phyloP scores from a whole-genome alignment of 2,888 invertebrate genomes.

The Synergus umbraculus region DNA sequence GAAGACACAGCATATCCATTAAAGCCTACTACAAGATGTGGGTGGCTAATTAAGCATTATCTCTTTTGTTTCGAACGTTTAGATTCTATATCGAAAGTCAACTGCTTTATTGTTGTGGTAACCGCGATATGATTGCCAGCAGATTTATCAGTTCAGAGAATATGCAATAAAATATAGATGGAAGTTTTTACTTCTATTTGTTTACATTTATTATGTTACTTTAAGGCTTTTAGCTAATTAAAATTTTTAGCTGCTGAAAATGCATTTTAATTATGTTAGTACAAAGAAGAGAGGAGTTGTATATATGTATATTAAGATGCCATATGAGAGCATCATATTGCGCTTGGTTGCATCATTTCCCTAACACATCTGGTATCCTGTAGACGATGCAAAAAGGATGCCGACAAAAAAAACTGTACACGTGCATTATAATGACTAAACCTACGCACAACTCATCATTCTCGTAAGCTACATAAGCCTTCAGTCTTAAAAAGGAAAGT shows the following conservation, averaged over 20 bases:
- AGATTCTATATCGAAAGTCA: slow-evolving; percentile 27
- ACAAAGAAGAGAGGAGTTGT: background rate
- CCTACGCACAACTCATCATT: background rate
- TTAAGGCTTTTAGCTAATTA: background rate
- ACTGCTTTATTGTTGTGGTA: slow-evolving; percentile 20
- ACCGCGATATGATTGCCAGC: background rate
- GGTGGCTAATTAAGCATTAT: slow-evolving; percentile 33
- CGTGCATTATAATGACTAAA: slow-evolving; percentile 17
- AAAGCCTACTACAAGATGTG: slow-evolving; percentile 27
- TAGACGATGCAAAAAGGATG: slow-evolving; percentile 42
- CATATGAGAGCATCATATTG: slow-evolving; percentile 21
- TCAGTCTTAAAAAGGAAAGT: background rate
- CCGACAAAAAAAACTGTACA: slow-evolving; percentile 19
- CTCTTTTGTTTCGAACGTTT: slow-evolving; percentile 19
- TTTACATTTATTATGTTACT: background rate
- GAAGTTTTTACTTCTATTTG: no score
- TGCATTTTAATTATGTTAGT: background rate
- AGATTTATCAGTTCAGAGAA: background rate
- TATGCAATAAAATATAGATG: background rate
- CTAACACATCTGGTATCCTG: slow-evolving; percentile 42
- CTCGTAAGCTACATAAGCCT: background rate
- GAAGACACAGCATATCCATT: slow-evolving; percentile 35
- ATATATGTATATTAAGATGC: background rate
- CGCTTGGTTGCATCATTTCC: slow-evolving; percentile 46
- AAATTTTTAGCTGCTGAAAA: slow-evolving; percentile 44